Base-by-base conservation (phyloP, 2,113 vertebrate species). In the Pycnonotus jocosus region DNA sequence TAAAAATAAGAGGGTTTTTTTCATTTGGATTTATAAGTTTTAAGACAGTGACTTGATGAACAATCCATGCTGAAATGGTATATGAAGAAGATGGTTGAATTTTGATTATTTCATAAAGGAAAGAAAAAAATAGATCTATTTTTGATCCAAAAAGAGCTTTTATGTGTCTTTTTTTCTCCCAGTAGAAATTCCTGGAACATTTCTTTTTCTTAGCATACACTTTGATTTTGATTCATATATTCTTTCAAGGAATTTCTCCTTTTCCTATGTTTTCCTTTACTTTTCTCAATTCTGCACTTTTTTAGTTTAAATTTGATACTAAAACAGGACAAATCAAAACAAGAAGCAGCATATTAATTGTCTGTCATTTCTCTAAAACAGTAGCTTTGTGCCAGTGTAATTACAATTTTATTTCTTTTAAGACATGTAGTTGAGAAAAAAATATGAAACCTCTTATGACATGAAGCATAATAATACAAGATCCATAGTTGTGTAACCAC, bases 371-470 rank as follows among this genome's bases (percentile, higher is more conserved):
- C 40, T 68, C 44, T 89, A 87, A 87, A 84, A 79, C 48, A 89
- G 47, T 50, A 79, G 5, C 33, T 76, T 58, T 79, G 40, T 87
- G 61, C 48, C 27, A 64, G 24, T 5, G 24, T 72, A 94, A 93
- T 93, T 94, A 57, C 19, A 76, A 53, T 44, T 71, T 87, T 85
- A 89, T 89, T 91, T 93, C 48, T 81, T 95, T 92, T 81, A 68
- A 95, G 72, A 84, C 22, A 28, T 21, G 27, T n/a, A 84, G 47
- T 35, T 87, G 44, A 45, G 62, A 72, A 92, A 96, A 93, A 91
- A 91, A 81, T 72, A 60, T 79, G 24, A 48, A 84, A 19, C 20
- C 6, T 69, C 37, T 71, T 84, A 79, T 81, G 56, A 84, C 5
- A 0, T 69, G 70, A 72, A 45, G 53, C n/a, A 77, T 80, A 91